Base-by-base conservation (phyloP, 1,140 invertebrate genomes). In the Hypothenemus hampei region DNA sequence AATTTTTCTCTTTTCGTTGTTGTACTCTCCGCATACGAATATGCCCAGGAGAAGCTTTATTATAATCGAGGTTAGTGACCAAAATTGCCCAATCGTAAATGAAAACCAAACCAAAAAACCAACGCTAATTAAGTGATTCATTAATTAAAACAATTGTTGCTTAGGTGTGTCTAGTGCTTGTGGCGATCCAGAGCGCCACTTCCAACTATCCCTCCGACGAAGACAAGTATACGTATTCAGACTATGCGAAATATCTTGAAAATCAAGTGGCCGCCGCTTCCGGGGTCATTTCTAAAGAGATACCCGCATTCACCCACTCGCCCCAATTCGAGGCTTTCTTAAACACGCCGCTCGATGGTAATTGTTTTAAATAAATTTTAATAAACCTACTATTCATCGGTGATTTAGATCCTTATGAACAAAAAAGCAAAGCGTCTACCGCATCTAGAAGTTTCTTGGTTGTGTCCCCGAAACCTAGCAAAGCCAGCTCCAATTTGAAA, bases 1-100 rank as follows among this genome's bases (percentile, higher is more conserved):
- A 57, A 57, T 57, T 57, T 57, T 57, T 57, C 29, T 50, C 47
- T 29, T 44, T 50, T 50, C n/a, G 36, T 40, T 57, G 35, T 36
- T 23, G 4, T 6, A 21, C n/a, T 50, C n/a, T n/a, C n/a, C n/a
- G n/a, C n/a, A 57, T 21, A 57, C 51, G 55, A 44, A 50, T 57
- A 46, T 51, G 40, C 26, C 16, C 24, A 40, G 33, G 18, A 47
- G 55, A 51, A 45, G 55, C 47, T n/a, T n/a, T n/a, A 57, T 39
- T 35, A 36, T 57, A 24, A 3, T 50, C 10, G 47, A 57, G 55
- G 55, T 57, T 57, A 50, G 55, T 57, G 55, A 44, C 22, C 46
- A 43, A 11, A 22, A 43, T 10, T 43, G 10, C 10, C 15, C 5
- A 19, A 7, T 43, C 18, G 6, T 43, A 20, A 1, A 21, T 21